Percentiles rank a stretch among this genome's conserved stretches.
Evolutionary conservation across 2,888 invertebrate genomes (phyloP).

Genomic region (Steinernema carpocapsae): DNA sequence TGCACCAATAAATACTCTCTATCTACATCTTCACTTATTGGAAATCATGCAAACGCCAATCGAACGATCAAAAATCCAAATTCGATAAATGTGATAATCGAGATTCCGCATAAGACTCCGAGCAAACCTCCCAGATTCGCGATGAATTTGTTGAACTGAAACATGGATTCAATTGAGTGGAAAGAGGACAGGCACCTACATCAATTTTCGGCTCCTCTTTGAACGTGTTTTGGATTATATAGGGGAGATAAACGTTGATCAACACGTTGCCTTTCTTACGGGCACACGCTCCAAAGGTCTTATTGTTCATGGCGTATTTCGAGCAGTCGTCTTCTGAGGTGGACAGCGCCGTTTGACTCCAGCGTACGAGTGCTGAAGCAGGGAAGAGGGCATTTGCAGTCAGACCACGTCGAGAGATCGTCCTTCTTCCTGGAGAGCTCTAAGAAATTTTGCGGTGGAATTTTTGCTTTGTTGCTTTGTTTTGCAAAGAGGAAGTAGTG

Average conservation of each 20-base stretch:
- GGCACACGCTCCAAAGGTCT: too few relatives aligned
- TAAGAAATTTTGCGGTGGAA: neutral
- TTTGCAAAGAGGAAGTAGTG: too few relatives aligned
- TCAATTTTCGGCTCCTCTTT: slow-evolving; percentile 3
- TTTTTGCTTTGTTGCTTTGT: too few relatives aligned
- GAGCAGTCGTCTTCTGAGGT: neutral
- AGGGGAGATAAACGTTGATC: neutral
- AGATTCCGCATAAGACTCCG: slow-evolving; percentile 54
- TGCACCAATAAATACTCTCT: too few relatives aligned
- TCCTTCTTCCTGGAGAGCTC: slow-evolving; percentile 38
- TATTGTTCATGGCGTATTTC: too few relatives aligned
- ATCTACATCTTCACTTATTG: too few relatives aligned
- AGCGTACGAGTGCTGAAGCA: slow-evolving; percentile 48
- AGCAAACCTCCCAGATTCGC: slow-evolving; percentile 52
- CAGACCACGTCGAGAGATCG: slow-evolving; percentile 51
- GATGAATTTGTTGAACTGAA: slow-evolving; percentile 51
- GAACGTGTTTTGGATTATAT: neutral
- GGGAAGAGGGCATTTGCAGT: slow-evolving; percentile 51
- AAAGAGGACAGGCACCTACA: too few relatives aligned
- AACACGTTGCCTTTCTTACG: too few relatives aligned
- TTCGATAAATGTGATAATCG: slow-evolving; percentile 52
- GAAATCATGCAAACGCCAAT: too few relatives aligned
- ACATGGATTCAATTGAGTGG: too few relatives aligned
- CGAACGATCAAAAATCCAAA: too few relatives aligned
- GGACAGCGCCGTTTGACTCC: too few relatives aligned